phyloP scores from a whole-genome alignment of 2,888 invertebrate species.

The Antitype chi region DNA sequence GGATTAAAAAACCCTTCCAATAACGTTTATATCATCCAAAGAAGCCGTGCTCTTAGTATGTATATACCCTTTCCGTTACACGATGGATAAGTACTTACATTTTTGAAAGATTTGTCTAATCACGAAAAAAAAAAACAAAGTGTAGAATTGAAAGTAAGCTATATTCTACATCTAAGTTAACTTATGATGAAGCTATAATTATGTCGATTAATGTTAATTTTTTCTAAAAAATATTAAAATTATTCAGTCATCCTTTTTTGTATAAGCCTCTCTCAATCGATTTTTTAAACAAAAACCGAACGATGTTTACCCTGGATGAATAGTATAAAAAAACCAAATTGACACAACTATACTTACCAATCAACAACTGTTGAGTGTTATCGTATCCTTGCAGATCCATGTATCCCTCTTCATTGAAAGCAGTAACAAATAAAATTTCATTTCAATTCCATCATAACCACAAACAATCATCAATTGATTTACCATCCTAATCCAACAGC shows the following conservation, averaged over 20 bases:
- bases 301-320: neutral
- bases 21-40: no score
- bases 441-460: slow-evolving; percentile 55
- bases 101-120: neutral
- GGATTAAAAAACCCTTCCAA: no score
- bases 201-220: no score
- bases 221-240: neutral
- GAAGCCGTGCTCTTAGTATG: no score
- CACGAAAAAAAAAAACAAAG: no score
- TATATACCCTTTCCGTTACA: no score
- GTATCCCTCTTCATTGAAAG: slow-evolving; percentile 77
- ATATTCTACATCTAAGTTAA: no score
- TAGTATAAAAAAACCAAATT: slow-evolving; percentile 16
- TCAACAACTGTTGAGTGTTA: slow-evolving; percentile 83
- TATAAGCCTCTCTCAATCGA: no score
- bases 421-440: slow-evolving; percentile 71
- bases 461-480: slow-evolving; percentile 19
- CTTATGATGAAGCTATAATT: neutral
- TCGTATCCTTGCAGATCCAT: slow-evolving; percentile 86
- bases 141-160: no score
- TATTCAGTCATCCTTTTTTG: neutral
- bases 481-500: slow-evolving; percentile 1
- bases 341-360: slow-evolving; percentile 77
- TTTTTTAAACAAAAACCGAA: neutral
- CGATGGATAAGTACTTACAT: no score